Evolutionary conservation across 1,140 invertebrate species (phyloP), one percentile per base, ranked within the genome.

Genomic region (Epicauta chinensis): DNA sequence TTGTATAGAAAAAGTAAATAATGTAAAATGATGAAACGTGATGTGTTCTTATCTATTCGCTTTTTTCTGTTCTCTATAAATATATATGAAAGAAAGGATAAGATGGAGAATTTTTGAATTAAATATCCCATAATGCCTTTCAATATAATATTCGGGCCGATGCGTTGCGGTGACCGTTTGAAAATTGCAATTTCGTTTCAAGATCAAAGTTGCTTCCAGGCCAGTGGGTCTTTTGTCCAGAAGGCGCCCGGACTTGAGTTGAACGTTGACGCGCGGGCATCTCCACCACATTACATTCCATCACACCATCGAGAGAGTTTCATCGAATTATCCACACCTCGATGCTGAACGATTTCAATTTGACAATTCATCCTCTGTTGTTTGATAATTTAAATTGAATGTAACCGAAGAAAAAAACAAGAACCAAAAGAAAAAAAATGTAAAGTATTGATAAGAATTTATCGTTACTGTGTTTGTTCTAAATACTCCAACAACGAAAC

Each of bases 151-250:
- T 64, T 64, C 55, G 50, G 61, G 46, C 35, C 48, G 59, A 51
- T 61, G 59, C 55, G 57, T 62, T 64, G 62, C 58, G 62, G 64
- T 64, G 58, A 61, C 60, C 62, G 61, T 62, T 66, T 64, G 60
- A 60, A 66, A 66, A 66, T 66, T 63, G 64, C 64, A 66, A 66
- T 66, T 66, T 64, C 64, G 64, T 60, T 61, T 59, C 62, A 49
- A 62, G 64, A 66, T 66, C 64, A 66, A 66, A 66, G 64, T 61
- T 64, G 56, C 53, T 59, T 59, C 60, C 60, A 49, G 58, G 43
- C 58, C 60, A 55, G 13, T 51, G 61, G 55, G 53, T 48, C 58
- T 56, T 64, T 66, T 66, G 62, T 62, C 56, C 62, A 41, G 39
- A 38, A 56, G 46, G 43, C 51, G 52, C 48, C 55, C 38, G 43